Evolutionary conservation across 1,140 invertebrate species (phyloP).

Genomic region (Papilio aristodemus): DNA sequence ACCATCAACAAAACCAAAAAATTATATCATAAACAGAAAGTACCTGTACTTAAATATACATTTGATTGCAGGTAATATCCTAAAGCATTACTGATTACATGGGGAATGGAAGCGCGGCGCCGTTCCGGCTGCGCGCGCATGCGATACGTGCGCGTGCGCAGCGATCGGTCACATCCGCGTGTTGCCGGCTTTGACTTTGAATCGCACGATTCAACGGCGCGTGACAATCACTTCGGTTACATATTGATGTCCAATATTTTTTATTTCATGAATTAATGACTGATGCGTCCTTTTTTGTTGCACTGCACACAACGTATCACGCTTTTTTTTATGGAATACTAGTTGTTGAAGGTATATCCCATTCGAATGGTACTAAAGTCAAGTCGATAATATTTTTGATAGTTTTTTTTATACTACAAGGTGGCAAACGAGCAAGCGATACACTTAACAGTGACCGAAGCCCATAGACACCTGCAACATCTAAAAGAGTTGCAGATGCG

Average conservation of each 20-base stretch:
- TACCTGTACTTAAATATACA: slow-evolving; percentile 4
- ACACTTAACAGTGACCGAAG: too few relatives aligned
- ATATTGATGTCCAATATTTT: not conserved
- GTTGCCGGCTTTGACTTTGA: slow-evolving; percentile 27
- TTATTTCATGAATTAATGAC: not conserved
- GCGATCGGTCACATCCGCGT: slow-evolving; percentile 21
- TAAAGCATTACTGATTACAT: slow-evolving; percentile 3
- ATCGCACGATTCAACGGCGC: slow-evolving; percentile 14
- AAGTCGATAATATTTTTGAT: too few relatives aligned
- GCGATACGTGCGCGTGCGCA: slow-evolving; percentile 13
- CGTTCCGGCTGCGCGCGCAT: slow-evolving; percentile 18
- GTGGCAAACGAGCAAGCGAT: too few relatives aligned
- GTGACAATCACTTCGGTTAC: slow-evolving; percentile 21
- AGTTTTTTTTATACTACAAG: too few relatives aligned
- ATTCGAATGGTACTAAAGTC: too few relatives aligned
- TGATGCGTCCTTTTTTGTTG: not conserved
- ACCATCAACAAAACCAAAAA: not conserved
- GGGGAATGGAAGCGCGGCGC: slow-evolving; percentile 1
- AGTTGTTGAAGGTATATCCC: too few relatives aligned
- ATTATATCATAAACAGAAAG: not conserved
- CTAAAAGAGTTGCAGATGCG: too few relatives aligned
- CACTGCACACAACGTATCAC: too few relatives aligned
- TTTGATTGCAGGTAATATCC: not conserved
- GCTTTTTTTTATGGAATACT: too few relatives aligned
- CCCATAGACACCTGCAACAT: too few relatives aligned